Evolutionary conservation across 2,797 vertebrate species (phyloP), one percentile per base, ranked within the genome.

Genomic region (Cichlasoma orientale): DNA sequence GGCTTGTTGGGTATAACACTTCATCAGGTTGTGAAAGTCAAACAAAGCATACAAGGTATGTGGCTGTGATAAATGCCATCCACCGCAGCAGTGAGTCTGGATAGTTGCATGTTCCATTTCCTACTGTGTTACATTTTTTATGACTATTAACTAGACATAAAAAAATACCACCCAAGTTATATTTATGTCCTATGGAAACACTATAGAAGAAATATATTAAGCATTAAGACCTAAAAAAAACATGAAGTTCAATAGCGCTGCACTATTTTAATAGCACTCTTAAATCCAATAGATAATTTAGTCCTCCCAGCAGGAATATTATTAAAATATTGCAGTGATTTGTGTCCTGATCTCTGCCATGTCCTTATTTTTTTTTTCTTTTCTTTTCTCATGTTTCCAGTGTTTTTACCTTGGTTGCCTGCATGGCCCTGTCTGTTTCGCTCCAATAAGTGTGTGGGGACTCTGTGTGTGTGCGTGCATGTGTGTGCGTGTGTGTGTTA

Each of bases 1-100:
- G 88, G 84, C 87, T 84, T 91, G 80, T 85, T 85, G 86, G 82
- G 58, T 89, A 90, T 91, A 88, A 88, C 80, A 86, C 77, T 84
- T 87, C 21, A 47, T 89, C 90, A 82, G 80, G 86, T 87, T 89
- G 80, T 86, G 77, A 92, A 91, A 89, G 87, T 88, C 84, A 88
- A 83, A 85, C 68, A 82, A 86, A 86, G 75, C 80, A 53, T 79
- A 56, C 72, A 83, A 83, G 68, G 76, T 83, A 61, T 82, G 80
- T 56, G 68, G 56, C 73, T 75, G 72, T 77, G 69, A 87, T 86
- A 73, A 85, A 88, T 82, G 70, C 50, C 63, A 70, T 69, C n/a
- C 19, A 23, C 50, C 53, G 70, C 76, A 79, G 56, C 57, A 74
- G 23, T 18, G 56, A 78, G 85, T 80, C 38, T 5, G 36, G 4